Percentiles rank a stretch among this genome's conserved stretches.
These are phyloP conservation scores for Eubasilissa splendida DNA, from an alignment of 2,888 invertebrate genomes.

Conservation along the genomic window DNA sequence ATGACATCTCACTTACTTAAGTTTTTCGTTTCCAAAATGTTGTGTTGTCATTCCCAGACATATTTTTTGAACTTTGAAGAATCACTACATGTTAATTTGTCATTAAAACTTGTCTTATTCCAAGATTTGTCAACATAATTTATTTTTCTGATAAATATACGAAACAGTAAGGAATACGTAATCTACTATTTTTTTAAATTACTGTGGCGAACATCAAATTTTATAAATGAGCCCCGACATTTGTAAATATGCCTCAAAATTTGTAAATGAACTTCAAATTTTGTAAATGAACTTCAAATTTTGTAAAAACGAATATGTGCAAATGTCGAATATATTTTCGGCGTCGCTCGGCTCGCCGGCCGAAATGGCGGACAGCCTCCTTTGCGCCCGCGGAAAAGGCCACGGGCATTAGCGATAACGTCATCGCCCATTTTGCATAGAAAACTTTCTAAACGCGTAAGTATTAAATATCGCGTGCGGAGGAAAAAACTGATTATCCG, in stretches of 20 bases:
- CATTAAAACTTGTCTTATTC: too few species aligned
- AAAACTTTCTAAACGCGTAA: conserved; percentile 20
- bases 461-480: not conserved
- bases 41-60: too few species aligned
- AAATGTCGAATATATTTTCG: not conserved
- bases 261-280: not conserved
- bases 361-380: conserved; percentile 15
- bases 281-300: not conserved
- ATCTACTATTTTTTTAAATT: not conserved
- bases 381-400: conserved; percentile 6
- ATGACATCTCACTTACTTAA: too few species aligned
- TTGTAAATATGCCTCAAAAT: not conserved
- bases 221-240: not conserved
- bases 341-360: too few species aligned
- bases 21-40: too few species aligned
- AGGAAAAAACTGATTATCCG: conserved; percentile 12
- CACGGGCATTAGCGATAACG: conserved; percentile 23
- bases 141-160: too few species aligned
- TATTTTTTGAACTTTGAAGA: too few species aligned
- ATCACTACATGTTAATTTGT: too few species aligned
- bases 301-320: not conserved
- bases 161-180: too few species aligned
- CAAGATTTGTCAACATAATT: too few species aligned
- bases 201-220: not conserved
- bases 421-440: conserved; percentile 16